Evolutionary conservation across 2,113 vertebrate species (phyloP), one percentile per base, ranked within the genome.

Genomic region (Capra hircus): DNA sequence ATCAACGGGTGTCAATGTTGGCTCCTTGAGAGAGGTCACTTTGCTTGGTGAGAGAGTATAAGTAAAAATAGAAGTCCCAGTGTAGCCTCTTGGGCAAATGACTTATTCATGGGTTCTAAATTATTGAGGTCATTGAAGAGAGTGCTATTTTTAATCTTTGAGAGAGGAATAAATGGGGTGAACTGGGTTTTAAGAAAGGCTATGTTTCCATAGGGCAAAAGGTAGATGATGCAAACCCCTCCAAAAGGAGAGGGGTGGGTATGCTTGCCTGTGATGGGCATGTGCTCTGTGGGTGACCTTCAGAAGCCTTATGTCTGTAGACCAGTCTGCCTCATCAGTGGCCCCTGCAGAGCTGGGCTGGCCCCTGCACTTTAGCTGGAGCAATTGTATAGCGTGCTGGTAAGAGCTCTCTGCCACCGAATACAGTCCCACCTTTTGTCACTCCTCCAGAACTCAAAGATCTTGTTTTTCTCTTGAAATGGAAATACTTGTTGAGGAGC

Each of bases 21-120:
- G 84, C 84, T 98, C 57, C 93, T 91, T 92, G 97, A 19, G 89
- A 94, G 74, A 98, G 98, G 93, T 57, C 87, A 94, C 96, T 97
- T 97, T 97, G 36, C 96, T 80, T 92, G 57, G 83, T 97, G 78
- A 98, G 90, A 98, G 64, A 91, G 57, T 97, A 71, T 36, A 98
- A 98, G 98, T 97, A 98, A 98, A 98, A 98, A 97, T 97, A 98
- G 97, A 98, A 96, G 91, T 11, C 81, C 88, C 62, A 94, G 71
- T 93, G 88, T 93, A 43, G 10, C 53, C 97, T 98, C 95, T 71
- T 80, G 82, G 94, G 95, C 62, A 97, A 98, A 98, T 98, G 27
- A 98, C 98, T 98, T 98, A 98, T 98, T 99, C 21, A 98, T 98
- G 15, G 53, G 78, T 96, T 94, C 71, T 98, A 92, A 98, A 98